A percentile compares a stretch with the other conserved stretches of the same genome.
Conservation (phyloP, 2,797 vertebrate genomes). For the Megaceryle alcyon region DNA sequence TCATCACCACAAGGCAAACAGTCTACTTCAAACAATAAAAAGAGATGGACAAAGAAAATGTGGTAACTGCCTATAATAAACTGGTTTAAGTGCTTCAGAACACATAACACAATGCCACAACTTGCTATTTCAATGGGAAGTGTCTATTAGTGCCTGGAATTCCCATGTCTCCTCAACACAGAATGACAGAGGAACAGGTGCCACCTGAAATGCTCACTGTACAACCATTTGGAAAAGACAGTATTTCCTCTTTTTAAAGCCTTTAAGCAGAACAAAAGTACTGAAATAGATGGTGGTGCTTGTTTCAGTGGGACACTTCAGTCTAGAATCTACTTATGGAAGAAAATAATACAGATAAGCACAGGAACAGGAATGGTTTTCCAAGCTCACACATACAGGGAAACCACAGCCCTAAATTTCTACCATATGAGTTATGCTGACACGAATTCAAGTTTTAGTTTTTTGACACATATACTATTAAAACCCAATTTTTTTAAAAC, state of each 20-base stretch:
- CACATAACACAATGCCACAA: neutral
- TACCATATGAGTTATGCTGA: neutral
- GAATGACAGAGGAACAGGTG: neutral
- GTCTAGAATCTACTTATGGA: neutral
- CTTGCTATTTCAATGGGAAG: neutral
- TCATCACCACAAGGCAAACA: neutral
- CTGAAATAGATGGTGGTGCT: neutral
- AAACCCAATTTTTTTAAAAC: neutral
- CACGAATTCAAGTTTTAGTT: neutral
- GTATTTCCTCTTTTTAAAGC: neutral
- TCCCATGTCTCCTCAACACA: neutral
- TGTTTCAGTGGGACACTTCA: neutral
- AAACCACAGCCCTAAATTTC: neutral
- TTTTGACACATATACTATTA: neutral
- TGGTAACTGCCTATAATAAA: neutral
- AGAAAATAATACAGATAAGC: neutral
- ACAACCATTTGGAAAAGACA: neutral
- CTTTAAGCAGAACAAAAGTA: neutral
- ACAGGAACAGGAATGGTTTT: neutral
- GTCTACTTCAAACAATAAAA: constrained; percentile 6
- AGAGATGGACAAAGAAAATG: constrained; percentile 5
- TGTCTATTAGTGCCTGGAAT: neutral
- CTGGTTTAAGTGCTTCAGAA: neutral
- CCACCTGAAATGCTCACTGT: neutral
- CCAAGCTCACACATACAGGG: neutral